Conservation (phyloP, 2,888 invertebrate species). For the Sialis lutaria region DNA sequence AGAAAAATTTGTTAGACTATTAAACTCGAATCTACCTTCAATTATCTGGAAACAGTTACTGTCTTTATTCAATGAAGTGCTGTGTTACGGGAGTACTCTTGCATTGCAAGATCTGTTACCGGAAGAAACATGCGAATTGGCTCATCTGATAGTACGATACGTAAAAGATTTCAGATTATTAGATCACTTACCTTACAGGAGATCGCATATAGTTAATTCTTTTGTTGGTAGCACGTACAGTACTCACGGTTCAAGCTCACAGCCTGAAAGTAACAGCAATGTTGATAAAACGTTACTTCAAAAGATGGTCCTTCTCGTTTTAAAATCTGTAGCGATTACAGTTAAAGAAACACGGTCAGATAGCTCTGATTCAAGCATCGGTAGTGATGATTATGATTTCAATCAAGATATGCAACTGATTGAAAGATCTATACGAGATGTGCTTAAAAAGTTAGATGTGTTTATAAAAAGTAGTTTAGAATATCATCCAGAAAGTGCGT, state of each 20-base stretch:
- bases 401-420: constrained; percentile 81
- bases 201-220: constrained; percentile 23
- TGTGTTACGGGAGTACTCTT: constrained; percentile 81
- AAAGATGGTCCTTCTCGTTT: constrained; percentile 68
- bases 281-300: constrained; percentile 67
- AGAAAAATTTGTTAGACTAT: constrained; percentile 57
- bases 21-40: constrained; percentile 53
- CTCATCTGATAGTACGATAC: constrained; percentile 69
- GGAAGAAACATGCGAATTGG: constrained; percentile 74
- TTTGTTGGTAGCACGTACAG: constrained; percentile 23
- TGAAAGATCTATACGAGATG: constrained; percentile 70
- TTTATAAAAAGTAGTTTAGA: constrained; percentile 67
- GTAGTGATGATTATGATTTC: constrained; percentile 69
- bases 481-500: constrained; percentile 74
- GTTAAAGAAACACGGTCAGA: constrained; percentile 80
- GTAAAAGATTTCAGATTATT: constrained; percentile 70
- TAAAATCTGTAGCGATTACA: constrained; percentile 78
- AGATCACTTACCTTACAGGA: constrained; percentile 28
- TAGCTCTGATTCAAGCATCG: constrained; percentile 64
- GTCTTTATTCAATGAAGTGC: constrained; percentile 73
- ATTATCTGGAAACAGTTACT: constrained; percentile 72
- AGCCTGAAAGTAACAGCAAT: constrained; percentile 11
- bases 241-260: constrained; percentile 18
- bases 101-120: constrained; percentile 75
- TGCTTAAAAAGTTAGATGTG: constrained; percentile 60